phyloP scores from a whole-genome alignment of 1,140 invertebrate species.

The Batillaria attramentaria region DNA sequence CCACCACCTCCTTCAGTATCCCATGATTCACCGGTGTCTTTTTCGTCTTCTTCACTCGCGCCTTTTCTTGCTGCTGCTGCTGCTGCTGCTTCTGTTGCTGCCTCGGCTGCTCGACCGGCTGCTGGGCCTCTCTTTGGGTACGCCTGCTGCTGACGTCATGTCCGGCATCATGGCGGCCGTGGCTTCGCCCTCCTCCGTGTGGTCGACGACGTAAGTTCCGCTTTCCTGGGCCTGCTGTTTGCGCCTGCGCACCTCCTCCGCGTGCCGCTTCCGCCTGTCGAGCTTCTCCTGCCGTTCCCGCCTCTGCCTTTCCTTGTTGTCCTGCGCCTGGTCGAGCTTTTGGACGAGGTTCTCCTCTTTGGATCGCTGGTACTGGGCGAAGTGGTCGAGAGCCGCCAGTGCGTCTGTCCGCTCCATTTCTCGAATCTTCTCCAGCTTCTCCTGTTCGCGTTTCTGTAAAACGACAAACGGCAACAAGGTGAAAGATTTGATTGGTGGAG shows the following conservation, averaged over 20 bases:
- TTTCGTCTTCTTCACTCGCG: neutral
- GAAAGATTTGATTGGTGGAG: neutral
- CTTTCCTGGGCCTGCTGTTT: conserved; percentile 45
- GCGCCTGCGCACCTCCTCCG: conserved; percentile 54
- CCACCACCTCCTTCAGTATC: neutral
- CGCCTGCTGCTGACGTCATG: neutral
- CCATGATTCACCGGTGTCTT: neutral
- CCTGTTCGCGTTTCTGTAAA: conserved; percentile 59
- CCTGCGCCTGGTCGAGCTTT: conserved; percentile 55
- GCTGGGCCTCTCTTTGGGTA: neutral
- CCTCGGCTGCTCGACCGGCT: neutral
- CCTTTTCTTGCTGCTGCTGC: neutral
- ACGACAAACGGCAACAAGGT: neutral
- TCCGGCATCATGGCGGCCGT: neutral
- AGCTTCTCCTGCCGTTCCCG: conserved; percentile 54
- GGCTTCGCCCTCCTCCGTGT: neutral
- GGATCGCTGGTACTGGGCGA: conserved; percentile 47
- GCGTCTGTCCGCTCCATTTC: conserved; percentile 52
- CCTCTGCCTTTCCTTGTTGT: conserved; percentile 55
- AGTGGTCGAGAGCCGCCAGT: conserved; percentile 44
- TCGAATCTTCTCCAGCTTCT: conserved; percentile 57
- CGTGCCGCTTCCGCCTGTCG: conserved; percentile 51
- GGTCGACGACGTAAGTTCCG: neutral
- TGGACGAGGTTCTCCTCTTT: conserved; percentile 49
- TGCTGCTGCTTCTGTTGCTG: neutral